Percentiles rank a stretch among this genome's conserved stretches.
Evolutionary conservation across 2,113 vertebrate species (phyloP).

Genomic region (Saguinus imperator): DNA sequence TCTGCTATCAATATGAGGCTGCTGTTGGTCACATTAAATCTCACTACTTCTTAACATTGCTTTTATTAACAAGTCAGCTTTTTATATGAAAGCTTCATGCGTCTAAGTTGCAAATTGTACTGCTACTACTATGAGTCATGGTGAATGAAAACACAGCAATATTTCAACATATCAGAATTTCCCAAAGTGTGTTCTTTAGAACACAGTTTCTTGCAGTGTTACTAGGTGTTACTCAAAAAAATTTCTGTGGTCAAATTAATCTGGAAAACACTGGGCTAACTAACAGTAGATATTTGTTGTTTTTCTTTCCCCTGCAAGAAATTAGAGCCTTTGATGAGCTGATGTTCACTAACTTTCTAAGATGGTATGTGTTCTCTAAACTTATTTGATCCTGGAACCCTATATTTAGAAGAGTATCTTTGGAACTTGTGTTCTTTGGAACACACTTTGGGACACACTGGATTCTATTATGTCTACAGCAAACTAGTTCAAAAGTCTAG

Average conservation of each 20-base stretch:
- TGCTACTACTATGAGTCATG: neutral
- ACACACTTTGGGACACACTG: neutral
- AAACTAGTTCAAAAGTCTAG: neutral
- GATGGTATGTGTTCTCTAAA: neutral
- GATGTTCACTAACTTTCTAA: slow-evolving; percentile 14
- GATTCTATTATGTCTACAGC: neutral
- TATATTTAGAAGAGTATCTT: neutral
- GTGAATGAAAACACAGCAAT: slow-evolving; percentile 18
- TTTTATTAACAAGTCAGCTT: neutral
- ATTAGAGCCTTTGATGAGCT: neutral
- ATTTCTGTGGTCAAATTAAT: slow-evolving; percentile 4
- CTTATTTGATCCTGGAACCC: neutral
- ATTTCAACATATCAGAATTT: slow-evolving; percentile 18
- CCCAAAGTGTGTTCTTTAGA: neutral
- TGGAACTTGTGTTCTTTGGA: neutral
- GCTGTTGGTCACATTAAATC: neutral
- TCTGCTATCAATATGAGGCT: neutral
- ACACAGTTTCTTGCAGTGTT: slow-evolving; percentile 24
- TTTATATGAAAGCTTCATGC: neutral
- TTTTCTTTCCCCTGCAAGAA: neutral
- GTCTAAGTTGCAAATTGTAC: neutral
- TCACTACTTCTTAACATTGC: neutral
- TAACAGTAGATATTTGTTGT: neutral
- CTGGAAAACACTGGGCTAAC: neutral
- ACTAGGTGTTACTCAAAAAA: neutral